phyloP scores from a whole-genome alignment of 1,140 invertebrate species.

The Campoletis sonorensis region DNA sequence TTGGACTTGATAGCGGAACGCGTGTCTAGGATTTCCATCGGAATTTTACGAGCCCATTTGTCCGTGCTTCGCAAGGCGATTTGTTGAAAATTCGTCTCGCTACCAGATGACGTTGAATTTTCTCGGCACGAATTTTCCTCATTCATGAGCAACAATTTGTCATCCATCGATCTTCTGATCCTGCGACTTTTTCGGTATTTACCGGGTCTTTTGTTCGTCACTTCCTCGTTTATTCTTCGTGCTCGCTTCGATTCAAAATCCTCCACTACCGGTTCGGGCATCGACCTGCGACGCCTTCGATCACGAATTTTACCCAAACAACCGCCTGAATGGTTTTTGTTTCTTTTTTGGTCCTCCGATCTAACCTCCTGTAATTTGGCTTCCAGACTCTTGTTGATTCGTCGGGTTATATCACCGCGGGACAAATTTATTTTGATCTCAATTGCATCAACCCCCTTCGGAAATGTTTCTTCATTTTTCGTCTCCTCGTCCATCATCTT shows the following conservation, averaged over 20 bases:
- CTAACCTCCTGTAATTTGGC: conserved; percentile 27
- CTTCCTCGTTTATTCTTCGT: conserved; percentile 23
- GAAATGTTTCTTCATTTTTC: conserved; percentile 51
- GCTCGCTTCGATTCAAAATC: conserved; percentile 23
- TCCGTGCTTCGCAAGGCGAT: neutral
- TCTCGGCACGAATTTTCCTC: neutral
- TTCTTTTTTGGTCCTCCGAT: conserved; percentile 45
- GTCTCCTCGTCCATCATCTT: conserved; percentile 38
- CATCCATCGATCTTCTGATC: conserved; percentile 26
- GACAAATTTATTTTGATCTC: conserved; percentile 73
- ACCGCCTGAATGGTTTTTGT: neutral
- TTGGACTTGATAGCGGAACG: neutral
- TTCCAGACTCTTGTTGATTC: conserved; percentile 4
- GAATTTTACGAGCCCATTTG: no score
- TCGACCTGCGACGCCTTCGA: conserved; percentile 46
- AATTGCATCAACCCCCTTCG: conserved; percentile 61
- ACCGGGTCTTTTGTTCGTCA: neutral
- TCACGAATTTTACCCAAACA: conserved; percentile 26
- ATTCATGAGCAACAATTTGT: conserved; percentile 7
- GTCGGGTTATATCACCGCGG: conserved; percentile 56
- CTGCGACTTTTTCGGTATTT: neutral
- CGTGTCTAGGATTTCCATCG: no score
- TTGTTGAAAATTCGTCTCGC: neutral
- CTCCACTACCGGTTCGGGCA: conserved; percentile 26
- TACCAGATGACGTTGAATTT: neutral